Conservation (phyloP, 1,140 invertebrate genomes). For the Drosophila sp. region DNA sequence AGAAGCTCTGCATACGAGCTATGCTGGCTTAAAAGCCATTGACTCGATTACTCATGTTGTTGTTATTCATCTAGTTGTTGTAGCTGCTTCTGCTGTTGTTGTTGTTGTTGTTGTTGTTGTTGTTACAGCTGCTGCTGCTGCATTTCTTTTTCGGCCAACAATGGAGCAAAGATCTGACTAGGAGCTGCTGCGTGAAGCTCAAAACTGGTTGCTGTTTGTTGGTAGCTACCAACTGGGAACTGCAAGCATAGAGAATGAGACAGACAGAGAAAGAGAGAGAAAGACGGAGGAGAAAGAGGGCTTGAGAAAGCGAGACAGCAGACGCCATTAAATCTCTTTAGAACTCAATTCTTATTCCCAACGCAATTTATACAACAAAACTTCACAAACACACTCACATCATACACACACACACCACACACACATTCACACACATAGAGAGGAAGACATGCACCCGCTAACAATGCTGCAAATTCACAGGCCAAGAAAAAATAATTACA, state of each 20-base stretch:
- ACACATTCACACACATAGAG: slow-evolving; percentile 28
- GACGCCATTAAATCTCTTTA: slow-evolving; percentile 82
- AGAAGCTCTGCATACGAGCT: slow-evolving; percentile 33
- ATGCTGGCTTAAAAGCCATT: slow-evolving; percentile 46
- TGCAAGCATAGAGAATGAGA: not conserved
- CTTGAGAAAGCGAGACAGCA: slow-evolving; percentile 43
- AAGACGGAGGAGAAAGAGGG: slow-evolving; percentile 11
- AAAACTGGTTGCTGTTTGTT: not conserved
- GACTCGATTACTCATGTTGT: slow-evolving; percentile 23
- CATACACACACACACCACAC: slow-evolving; percentile 10
- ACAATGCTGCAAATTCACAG: slow-evolving; percentile 59
- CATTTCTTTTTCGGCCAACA: slow-evolving; percentile 32
- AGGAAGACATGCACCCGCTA: slow-evolving; percentile 40
- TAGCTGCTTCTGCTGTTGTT: slow-evolving; percentile 3
- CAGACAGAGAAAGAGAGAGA: not conserved
- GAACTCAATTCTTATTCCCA: slow-evolving; percentile 84
- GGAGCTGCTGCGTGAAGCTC: slow-evolving; percentile 11
- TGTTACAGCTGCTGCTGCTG: too few species aligned
- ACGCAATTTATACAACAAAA: slow-evolving; percentile 83
- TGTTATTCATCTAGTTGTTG: slow-evolving; percentile 5
- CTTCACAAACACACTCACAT: slow-evolving; percentile 51
- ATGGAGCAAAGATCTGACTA: slow-evolving; percentile 31
- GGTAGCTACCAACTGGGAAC: slow-evolving; percentile 9
- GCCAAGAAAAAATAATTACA: slow-evolving; percentile 37
- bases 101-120: slow-evolving; percentile 1